A percentile compares a stretch with the other conserved stretches of the same genome.
phyloP scores from a whole-genome alignment of 2,797 vertebrate genomes.

The Triplophysa yarkandensis region DNA sequence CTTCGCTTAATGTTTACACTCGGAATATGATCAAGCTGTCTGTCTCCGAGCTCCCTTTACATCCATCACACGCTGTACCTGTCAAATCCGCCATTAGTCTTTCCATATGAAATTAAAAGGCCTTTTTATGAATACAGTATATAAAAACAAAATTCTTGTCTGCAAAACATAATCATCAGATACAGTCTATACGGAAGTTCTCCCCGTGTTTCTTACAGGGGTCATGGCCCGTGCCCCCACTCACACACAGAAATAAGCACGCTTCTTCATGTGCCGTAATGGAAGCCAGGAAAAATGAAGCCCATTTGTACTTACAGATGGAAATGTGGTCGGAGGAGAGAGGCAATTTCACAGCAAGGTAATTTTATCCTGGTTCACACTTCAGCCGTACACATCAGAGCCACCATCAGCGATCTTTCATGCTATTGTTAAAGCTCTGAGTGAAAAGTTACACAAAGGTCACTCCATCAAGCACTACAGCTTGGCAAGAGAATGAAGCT shows the following conservation, averaged over 20 bases:
- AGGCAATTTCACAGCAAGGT: slow-evolving; percentile 72
- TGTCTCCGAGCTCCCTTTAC: slow-evolving; percentile 25
- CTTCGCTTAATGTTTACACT: slow-evolving; percentile 44
- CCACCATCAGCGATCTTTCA: slow-evolving; percentile 37
- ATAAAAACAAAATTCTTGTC: background rate
- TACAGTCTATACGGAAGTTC: background rate
- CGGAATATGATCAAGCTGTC: slow-evolving; percentile 38
- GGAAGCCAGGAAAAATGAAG: slow-evolving; percentile 16
- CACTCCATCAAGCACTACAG: slow-evolving; percentile 34
- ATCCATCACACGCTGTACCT: slow-evolving; percentile 34
- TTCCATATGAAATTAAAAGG: background rate
- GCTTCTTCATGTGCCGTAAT: slow-evolving; percentile 33
- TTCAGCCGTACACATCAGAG: slow-evolving; percentile 47
- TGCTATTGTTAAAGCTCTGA: slow-evolving; percentile 41
- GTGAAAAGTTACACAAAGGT: slow-evolving; percentile 42
- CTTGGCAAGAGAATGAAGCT: slow-evolving; percentile 13
- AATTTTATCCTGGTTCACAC: slow-evolving; percentile 68
- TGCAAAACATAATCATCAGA: background rate
- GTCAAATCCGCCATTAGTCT: slow-evolving; percentile 33
- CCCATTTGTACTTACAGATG: slow-evolving; percentile 65
- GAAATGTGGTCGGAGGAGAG: slow-evolving; percentile 69
- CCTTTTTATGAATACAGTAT: background rate
- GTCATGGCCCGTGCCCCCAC: slow-evolving; percentile 7
- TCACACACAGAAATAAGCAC: slow-evolving; percentile 22
- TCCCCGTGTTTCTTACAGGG: slow-evolving; percentile 6